Evolutionary conservation across 2,113 vertebrate species (phyloP), one percentile per base, ranked within the genome.

Genomic region (Porphyrio hochstetteri): DNA sequence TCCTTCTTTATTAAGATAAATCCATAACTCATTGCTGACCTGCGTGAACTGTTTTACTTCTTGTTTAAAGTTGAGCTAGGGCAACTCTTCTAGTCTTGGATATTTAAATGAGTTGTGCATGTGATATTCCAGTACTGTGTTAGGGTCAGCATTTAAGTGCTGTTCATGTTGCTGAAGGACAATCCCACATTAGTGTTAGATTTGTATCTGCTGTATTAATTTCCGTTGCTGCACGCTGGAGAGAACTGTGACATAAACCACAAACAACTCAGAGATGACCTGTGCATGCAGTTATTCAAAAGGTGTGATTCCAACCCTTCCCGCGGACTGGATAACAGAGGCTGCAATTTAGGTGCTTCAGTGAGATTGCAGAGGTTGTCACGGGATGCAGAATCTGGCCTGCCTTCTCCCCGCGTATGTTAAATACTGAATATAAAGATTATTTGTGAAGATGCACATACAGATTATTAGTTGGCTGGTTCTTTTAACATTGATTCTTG

Each of bases 51-150:
- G 33, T 59, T 29, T 67, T 40, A 21, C 36, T 77, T 59, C 67
- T 71, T 81, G 44, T 96, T 92, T 83, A 27, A 84, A 93, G 63
- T 96, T 94, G 76, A 93, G 29, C 53, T 63, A 38, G 65, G 60
- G n/a, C 21, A 53, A 3, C 55, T 70, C 25, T 81, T 60, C 13
- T 79, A 81, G 82, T 57, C 69, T 53, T 90, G 48, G 67, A 50
- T 88, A 46, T 94, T 96, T 77, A 88, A 86, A 57, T 83, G 68
- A 33, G 60, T 72, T 42, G 8, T 71, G 28, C 27, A 4, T 38
- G 50, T 0, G 3, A 25, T 52, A 15, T 35, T 38, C 70, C 56
- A 64, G 21, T 83, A 3, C 60, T 77, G 1, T 61, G 19, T 21
- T 17, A 53, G 11, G 57, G 57, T 76, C 56, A 69, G 77, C 11